Base-by-base conservation (phyloP, 2,888 invertebrate species). In the Adelphocoris suturalis region DNA sequence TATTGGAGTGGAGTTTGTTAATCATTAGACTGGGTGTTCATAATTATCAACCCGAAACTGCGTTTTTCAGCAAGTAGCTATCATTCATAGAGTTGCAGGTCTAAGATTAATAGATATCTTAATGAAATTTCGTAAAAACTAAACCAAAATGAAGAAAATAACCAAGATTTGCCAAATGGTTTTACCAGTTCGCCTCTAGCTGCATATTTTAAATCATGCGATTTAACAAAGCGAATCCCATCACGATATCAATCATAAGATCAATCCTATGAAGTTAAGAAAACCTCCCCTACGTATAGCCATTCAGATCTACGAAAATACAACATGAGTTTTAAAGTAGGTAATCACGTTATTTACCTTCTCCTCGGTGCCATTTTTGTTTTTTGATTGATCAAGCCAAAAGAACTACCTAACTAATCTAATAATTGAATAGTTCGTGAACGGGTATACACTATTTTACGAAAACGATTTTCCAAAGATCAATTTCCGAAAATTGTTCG, bases 281-380 rank as follows among this genome's bases (percentile, higher is more conserved):
- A n/a, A n/a, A n/a, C n/a, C 37, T 37, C 37, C 37, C 37, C n/a
- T n/a, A n/a, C n/a, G n/a, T n/a, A n/a, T n/a, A 37, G 37, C 37
- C 37, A 37, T 37, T 37, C 37, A 37, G 1, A 57, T 0, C 7
- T n/a, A 7, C 57, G 16, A 52, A 52, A 52, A 57, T 57, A 16
- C n/a, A 7, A 57, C 57, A 57, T n/a, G 57, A 5, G 57, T 16
- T 11, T 1, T 13, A 5, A 52, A 52, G 5, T 16, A 37, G 16
- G 5, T 16, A 37, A 57, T n/a, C 16, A 57, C 5, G 19, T n/a
- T n/a, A 16, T n/a, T 57, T 57, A 57, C 57, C n/a, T 57, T n/a
- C n/a, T 57, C 57, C 57, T 57, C n/a, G 57, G 57, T n/a, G 57
- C 57, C 57, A 57, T 57, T n/a, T 2, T n/a, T 57, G 57, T n/a